Evolutionary conservation across 2,113 vertebrate genomes (phyloP), one percentile per base, ranked within the genome.

Genomic region (Siniperca chuatsi): DNA sequence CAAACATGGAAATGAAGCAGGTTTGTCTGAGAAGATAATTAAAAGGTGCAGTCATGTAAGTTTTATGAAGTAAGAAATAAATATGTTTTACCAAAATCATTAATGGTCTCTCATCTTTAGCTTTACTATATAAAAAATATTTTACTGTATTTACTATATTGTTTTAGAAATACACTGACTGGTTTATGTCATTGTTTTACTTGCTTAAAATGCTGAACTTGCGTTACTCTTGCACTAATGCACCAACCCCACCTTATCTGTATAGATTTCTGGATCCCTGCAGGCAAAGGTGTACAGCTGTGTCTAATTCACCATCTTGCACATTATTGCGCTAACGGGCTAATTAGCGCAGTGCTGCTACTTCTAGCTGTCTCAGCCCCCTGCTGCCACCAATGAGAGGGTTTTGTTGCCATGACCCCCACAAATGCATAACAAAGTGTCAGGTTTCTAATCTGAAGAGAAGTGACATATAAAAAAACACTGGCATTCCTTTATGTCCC

Each of bases 41-140:
- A 94, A 96, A 95, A 94, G 96, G 93, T 92, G 92, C 94, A 96
- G 95, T 97, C 94, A 96, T 97, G 96, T 96, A 92, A 92, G 96
- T 96, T 95, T 96, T 95, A 97, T 97, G 96, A 97, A 96, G 96
- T 96, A 96, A 96, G 83, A 97, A 99, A 98, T 98, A 99, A 98
- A 98, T 91, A 92, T 98, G 97, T 98, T 97, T 97, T 97, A 93
- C 83, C 94, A 97, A 96, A 94, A 66, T 61, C 21, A 35, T 18
- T 6, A 61, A 52, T 44, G 2, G 12, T 83, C 23, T 84, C 50
- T 61, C 21, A 37, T 87, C 15, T 78, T 67, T 83, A 23, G 4
- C 60, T 83, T 78, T 46, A 21, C 18, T 42, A 1, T 12, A 37
- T 54, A 6, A 29, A 75, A 37, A 13, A 60, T 3, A 7, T 25